Evolutionary conservation across 1,140 invertebrate species (phyloP).

Genomic region (Penaeus chinensis): DNA sequence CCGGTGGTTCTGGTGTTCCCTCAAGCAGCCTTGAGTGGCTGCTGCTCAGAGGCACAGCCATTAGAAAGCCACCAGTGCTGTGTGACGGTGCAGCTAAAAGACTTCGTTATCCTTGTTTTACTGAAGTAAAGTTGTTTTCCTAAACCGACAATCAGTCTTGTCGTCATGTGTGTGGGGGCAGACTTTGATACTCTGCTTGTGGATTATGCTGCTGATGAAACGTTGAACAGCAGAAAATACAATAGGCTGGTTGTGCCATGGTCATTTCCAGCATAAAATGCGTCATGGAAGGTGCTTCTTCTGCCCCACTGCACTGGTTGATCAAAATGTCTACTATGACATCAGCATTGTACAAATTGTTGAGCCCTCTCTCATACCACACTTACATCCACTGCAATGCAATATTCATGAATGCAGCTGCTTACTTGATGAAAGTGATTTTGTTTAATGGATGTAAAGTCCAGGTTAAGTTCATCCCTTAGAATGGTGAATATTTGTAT

Average conservation of each 20-base stretch:
- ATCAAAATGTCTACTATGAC: slow-evolving; percentile 44
- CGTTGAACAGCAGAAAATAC: slow-evolving; percentile 4
- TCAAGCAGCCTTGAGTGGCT: too few species aligned
- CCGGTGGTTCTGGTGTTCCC: too few species aligned
- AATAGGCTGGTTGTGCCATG: background rate
- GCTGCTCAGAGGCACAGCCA: too few species aligned
- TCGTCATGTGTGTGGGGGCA: slow-evolving; percentile 27
- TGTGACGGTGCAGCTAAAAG: slow-evolving; percentile 48
- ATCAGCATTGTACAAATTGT: slow-evolving; percentile 62
- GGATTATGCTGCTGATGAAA: slow-evolving; percentile 13
- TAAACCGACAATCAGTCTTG: slow-evolving; percentile 55
- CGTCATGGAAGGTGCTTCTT: slow-evolving; percentile 33
- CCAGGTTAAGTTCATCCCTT: slow-evolving; percentile 40
- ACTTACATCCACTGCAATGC: slow-evolving; percentile 57
- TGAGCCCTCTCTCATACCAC: slow-evolving; percentile 57
- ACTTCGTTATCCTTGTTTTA: slow-evolving; percentile 14
- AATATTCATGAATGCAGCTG: slow-evolving; percentile 59
- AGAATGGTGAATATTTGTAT: slow-evolving; percentile 50
- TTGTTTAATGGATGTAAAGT: slow-evolving; percentile 44
- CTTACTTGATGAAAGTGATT: slow-evolving; percentile 49
- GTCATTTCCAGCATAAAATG: slow-evolving; percentile 31
- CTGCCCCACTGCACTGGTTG: slow-evolving; percentile 51
- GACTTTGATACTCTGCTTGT: slow-evolving; percentile 13
- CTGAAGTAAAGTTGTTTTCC: slow-evolving; percentile 38
- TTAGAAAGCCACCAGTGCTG: slow-evolving; percentile 24